A percentile compares a stretch with the other conserved stretches of the same genome.
Conservation (phyloP, 2,888 invertebrate species). For the Palloptera scutellata region DNA sequence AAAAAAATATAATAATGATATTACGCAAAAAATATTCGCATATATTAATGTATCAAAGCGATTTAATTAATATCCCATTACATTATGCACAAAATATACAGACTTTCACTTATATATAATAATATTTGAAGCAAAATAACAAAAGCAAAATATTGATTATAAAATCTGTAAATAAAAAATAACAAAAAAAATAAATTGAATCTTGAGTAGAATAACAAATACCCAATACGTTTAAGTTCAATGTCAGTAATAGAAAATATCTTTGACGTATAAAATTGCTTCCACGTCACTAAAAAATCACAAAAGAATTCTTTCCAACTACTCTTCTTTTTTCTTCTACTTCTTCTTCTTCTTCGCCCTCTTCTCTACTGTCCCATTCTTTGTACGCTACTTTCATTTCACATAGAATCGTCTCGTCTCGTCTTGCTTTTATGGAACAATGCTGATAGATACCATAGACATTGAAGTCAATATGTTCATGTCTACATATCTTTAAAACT, state of each 20-base stretch:
- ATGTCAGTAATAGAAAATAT: not conserved
- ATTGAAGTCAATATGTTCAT: no score
- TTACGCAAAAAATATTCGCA: no score
- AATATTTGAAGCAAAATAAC: no score
- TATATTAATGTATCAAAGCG: no score
- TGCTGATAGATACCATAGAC: no score
- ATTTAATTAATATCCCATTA: no score
- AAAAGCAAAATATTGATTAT: no score
- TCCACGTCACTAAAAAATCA: conserved; percentile 49
- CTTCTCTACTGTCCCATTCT: not conserved
- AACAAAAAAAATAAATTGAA: not conserved
- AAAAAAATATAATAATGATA: no score
- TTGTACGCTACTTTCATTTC: not conserved
- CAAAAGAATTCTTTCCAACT: not conserved
- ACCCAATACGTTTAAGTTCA: not conserved
- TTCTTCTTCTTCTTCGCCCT: not conserved
- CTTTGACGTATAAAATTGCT: not conserved
- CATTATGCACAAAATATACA: no score
- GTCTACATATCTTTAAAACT: no score
- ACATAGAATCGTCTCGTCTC: not conserved
- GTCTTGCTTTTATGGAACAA: no score
- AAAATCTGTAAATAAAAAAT: not conserved
- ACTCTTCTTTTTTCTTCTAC: not conserved
- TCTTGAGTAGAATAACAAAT: not conserved
- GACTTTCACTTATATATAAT: no score